Percentiles rank a stretch among this genome's conserved stretches.
phyloP scores from a whole-genome alignment of 2,888 invertebrate genomes.

The Apeira syringaria region DNA sequence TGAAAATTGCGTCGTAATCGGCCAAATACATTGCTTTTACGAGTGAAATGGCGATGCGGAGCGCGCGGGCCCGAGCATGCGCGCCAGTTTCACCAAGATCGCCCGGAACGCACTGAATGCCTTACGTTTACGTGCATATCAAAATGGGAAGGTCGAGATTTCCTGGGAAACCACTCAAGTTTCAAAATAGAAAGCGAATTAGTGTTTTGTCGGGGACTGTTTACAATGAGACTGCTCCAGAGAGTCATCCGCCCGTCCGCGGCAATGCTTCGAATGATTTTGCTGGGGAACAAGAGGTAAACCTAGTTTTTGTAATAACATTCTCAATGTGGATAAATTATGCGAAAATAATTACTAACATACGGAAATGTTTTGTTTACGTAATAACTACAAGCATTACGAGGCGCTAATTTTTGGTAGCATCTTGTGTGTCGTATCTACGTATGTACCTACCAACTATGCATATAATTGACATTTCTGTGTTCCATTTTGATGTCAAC shows the following conservation, averaged over 20 bases:
- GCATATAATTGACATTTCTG: slow-evolving; percentile 66
- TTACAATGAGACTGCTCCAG: slow-evolving; percentile 76
- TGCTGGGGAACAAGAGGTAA: slow-evolving; percentile 80
- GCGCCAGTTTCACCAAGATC: slow-evolving; percentile 78
- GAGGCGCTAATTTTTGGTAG: slow-evolving; percentile 49
- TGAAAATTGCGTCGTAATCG: slow-evolving; percentile 80
- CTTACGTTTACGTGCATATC: slow-evolving; percentile 81
- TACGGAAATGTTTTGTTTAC: slow-evolving; percentile 72
- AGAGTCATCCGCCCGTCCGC: slow-evolving; percentile 72
- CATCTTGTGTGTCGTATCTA: slow-evolving; percentile 40
- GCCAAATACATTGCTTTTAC: slow-evolving; percentile 79
- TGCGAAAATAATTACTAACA: slow-evolving; percentile 44
- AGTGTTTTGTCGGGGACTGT: slow-evolving; percentile 88
- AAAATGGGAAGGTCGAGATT: slow-evolving; percentile 93
- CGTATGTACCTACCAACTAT: slow-evolving; percentile 32
- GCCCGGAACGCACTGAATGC: slow-evolving; percentile 81
- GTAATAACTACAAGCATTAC: slow-evolving; percentile 66
- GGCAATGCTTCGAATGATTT: slow-evolving; percentile 72
- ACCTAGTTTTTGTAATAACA: slow-evolving; percentile 42
- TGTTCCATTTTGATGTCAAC: slow-evolving; percentile 63
- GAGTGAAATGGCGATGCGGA: slow-evolving; percentile 82
- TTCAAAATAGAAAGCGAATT: slow-evolving; percentile 93
- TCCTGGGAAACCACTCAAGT: slow-evolving; percentile 94
- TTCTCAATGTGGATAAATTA: slow-evolving; percentile 41
- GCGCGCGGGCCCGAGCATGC: slow-evolving; percentile 83